Evolutionary conservation across 2,888 invertebrate species (phyloP).

Genomic region (Campopleginae sp.): DNA sequence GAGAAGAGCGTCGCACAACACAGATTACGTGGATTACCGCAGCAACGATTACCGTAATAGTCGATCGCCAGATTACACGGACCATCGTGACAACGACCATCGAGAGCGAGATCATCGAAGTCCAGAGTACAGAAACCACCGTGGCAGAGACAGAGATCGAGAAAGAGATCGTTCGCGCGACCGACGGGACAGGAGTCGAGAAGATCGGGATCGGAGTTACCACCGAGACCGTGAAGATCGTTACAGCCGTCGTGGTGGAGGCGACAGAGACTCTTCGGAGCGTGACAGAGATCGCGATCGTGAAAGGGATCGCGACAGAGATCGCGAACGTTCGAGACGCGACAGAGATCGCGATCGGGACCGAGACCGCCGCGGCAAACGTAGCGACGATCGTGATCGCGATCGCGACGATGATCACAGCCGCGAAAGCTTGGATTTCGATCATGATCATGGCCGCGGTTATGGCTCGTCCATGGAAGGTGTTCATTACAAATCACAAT

Average conservation of each 20-base stretch:
- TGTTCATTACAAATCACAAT: conserved; percentile 86
- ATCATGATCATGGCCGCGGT: conserved; percentile 80
- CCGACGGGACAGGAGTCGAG: conserved; percentile 79
- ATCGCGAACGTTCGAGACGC: conserved; percentile 78
- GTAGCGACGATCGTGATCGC: conserved; percentile 74
- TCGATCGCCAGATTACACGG: conserved; percentile 79
- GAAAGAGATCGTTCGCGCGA: conserved; percentile 76
- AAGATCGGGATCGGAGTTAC: conserved; percentile 79
- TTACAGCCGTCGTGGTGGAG: conserved; percentile 69
- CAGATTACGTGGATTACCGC: conserved; percentile 77
- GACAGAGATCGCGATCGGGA: conserved; percentile 81
- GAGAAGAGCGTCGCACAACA: conserved; percentile 72
- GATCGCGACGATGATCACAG: conserved; percentile 82
- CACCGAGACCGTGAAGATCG: conserved; percentile 79
- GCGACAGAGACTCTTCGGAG: conserved; percentile 73
- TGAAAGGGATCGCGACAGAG: conserved; percentile 76
- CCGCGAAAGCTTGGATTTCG: conserved; percentile 81
- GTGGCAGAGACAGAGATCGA: conserved; percentile 70
- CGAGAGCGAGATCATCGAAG: conserved; percentile 78
- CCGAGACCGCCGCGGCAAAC: conserved; percentile 75
- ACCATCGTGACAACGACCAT: conserved; percentile 77
- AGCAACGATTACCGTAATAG: conserved; percentile 77
- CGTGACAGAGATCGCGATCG: conserved; percentile 75
- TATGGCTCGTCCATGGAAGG: conserved; percentile 83
- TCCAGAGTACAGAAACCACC: conserved; percentile 80